phyloP scores from a whole-genome alignment of 2,113 vertebrate species.

The Narcine bancroftii region DNA sequence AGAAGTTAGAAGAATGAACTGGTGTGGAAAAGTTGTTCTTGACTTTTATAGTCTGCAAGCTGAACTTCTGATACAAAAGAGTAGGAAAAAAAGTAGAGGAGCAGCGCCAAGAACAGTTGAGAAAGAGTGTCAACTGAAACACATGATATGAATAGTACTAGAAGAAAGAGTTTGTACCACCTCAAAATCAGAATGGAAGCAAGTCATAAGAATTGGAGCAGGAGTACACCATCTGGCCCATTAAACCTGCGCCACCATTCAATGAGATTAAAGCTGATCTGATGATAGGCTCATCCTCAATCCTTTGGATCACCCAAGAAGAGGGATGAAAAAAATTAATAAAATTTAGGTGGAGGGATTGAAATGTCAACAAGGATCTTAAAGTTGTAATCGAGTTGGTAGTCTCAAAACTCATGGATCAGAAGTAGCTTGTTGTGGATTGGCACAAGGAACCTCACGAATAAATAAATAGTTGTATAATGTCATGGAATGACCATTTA shows the following conservation, averaged over 20 bases:
- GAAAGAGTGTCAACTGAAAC: not conserved
- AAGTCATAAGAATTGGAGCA: no score
- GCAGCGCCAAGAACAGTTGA: no score
- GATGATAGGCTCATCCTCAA: no score
- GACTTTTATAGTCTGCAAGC: not conserved
- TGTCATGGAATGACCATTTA: not conserved
- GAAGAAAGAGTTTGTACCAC: no score
- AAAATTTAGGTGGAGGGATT: not conserved
- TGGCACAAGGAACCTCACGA: not conserved
- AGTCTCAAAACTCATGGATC: not conserved
- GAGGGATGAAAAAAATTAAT: not conserved
- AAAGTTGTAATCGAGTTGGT: not conserved
- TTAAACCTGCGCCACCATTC: no score
- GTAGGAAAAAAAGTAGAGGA: not conserved
- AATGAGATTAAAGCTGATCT: no score
- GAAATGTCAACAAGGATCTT: not conserved
- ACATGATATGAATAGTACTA: no score
- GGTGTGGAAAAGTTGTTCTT: not conserved
- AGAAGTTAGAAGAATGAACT: not conserved
- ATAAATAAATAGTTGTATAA: not conserved
- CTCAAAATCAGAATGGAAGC: no score
- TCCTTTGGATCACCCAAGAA: no score
- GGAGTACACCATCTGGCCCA: no score
- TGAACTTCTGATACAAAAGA: not conserved
- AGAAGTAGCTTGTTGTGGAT: not conserved